Conservation (phyloP, 2,888 invertebrate genomes). For the Drosophila tanythrix region DNA sequence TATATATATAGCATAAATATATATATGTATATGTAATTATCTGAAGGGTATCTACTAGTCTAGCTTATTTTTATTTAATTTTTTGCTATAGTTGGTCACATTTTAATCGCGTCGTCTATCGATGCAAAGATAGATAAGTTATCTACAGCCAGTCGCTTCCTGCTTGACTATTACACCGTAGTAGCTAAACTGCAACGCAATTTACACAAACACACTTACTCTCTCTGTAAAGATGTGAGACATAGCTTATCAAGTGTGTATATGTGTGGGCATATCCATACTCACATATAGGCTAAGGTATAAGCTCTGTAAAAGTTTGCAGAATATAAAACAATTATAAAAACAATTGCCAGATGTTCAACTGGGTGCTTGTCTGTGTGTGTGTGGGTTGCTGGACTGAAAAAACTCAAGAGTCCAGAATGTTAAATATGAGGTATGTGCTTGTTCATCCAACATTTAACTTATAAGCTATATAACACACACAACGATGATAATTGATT, state of each 20-base stretch:
- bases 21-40: background rate
- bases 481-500: conserved; percentile 27
- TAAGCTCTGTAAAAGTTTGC: conserved; percentile 7
- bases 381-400: conserved; percentile 12
- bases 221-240: background rate
- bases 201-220: conserved; percentile 11
- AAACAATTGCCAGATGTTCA: conserved; percentile 39
- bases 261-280: background rate
- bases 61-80: background rate
- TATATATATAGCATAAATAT: background rate
- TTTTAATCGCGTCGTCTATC: conserved; percentile 37
- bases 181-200: conserved; percentile 45
- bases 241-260: background rate
- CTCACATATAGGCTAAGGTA: background rate
- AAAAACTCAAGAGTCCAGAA: conserved; percentile 21
- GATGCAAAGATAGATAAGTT: conserved; percentile 48
- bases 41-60: background rate
- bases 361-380: background rate
- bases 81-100: background rate
- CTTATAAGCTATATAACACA: conserved; percentile 2
- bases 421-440: conserved; percentile 11
- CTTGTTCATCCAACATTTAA: background rate
- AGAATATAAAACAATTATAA: conserved; percentile 41
- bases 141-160: background rate
- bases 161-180: conserved; percentile 21